Evolutionary conservation across 2,888 invertebrate genomes (phyloP).

Genomic region (Scrobipalpa atriplicella): DNA sequence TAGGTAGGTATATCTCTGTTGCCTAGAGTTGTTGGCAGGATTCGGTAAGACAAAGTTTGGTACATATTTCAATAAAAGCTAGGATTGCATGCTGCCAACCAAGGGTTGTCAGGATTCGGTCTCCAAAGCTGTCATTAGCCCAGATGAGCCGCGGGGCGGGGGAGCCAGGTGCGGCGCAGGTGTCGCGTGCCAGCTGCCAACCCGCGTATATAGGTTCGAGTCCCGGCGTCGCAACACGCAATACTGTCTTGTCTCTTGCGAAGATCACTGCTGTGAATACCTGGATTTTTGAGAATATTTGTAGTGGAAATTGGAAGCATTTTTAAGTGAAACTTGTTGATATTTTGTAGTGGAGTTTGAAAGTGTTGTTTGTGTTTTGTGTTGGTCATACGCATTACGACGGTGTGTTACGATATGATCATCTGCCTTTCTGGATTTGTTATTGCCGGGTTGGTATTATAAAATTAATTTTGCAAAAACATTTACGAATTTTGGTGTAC

Average conservation of each 20-base stretch:
- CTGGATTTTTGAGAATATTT: background rate
- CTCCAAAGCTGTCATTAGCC: background rate
- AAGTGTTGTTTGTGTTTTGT: background rate
- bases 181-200: constrained; percentile 35
- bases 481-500: too few species aligned
- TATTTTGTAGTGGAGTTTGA: background rate
- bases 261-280: background rate
- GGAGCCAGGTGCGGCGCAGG: constrained; percentile 30
- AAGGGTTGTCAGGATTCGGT: constrained; percentile 4
- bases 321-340: background rate
- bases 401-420: constrained; percentile 57
- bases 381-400: background rate
- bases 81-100: background rate
- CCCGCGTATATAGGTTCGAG: constrained; percentile 3
- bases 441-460: constrained; percentile 71
- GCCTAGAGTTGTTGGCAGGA: too few species aligned
- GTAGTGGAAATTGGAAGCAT: background rate
- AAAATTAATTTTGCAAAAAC: background rate
- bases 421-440: constrained; percentile 80
- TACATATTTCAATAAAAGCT: background rate
- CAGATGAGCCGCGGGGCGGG: background rate
- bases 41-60: too few species aligned
- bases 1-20: too few species aligned
- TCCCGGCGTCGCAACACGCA: constrained; percentile 9
- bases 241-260: constrained; percentile 23